A percentile compares a stretch with the other conserved stretches of the same genome.
phyloP scores from a whole-genome alignment of 2,888 invertebrate species.

The Volucella inflata region DNA sequence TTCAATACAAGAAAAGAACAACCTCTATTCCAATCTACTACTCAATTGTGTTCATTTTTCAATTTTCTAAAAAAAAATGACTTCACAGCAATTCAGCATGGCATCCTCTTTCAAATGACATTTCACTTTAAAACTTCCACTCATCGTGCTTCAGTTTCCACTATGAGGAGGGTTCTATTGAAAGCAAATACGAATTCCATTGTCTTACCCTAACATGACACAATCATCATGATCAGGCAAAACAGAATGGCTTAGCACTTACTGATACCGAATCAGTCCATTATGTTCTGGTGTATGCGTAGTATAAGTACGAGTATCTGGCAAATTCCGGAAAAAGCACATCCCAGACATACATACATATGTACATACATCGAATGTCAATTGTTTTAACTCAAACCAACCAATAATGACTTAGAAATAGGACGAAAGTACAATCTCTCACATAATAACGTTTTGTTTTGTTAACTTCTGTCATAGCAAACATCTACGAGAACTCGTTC shows the following conservation, averaged over 20 bases:
- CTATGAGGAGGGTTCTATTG: neutral
- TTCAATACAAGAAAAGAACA: too few relatives aligned
- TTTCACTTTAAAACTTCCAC: conserved; percentile 1
- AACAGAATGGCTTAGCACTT: conserved; percentile 51
- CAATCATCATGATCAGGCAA: conserved; percentile 55
- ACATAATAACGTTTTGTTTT: conserved; percentile 63
- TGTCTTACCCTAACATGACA: conserved; percentile 48
- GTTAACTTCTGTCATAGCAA: conserved; percentile 42
- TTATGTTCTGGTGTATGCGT: conserved; percentile 20
- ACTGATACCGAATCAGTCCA: conserved; percentile 31
- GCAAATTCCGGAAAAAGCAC: conserved; percentile 32
- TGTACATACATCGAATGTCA: conserved; percentile 64
- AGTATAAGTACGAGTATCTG: neutral
- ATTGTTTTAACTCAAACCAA: conserved; percentile 28
- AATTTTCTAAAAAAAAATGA: too few relatives aligned
- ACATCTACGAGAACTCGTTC: neutral
- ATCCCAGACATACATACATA: conserved; percentile 32
- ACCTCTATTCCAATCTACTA: too few relatives aligned
- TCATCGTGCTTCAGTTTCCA: conserved; percentile 9
- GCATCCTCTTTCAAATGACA: neutral
- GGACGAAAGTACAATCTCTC: conserved; percentile 49
- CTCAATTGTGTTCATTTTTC: too few relatives aligned
- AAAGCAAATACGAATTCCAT: conserved; percentile 26
- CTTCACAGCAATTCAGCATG: too few relatives aligned
- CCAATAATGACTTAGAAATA: neutral